Evolutionary conservation across 2,888 invertebrate genomes (phyloP), one percentile per base, ranked within the genome.

Genomic region (Dolomedes plantarius): DNA sequence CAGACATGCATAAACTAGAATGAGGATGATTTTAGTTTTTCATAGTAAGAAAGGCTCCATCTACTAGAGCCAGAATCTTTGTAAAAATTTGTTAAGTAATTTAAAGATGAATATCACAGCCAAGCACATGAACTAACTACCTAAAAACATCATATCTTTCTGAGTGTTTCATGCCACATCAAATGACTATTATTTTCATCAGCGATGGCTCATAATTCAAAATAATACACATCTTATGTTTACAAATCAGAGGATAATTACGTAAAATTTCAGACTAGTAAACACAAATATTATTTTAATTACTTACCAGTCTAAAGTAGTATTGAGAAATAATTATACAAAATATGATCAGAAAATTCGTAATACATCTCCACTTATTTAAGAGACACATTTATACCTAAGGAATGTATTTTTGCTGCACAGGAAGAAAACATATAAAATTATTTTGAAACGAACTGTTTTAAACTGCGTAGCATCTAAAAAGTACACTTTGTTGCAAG

Each of bases 121-220:
- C 83, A 85, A 68, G 83, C 83, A 85, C 69, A 82, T 36, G 62
- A 64, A 75, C 83, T 85, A 85, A 85, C 83, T 85, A 85, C 83
- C 83, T 85, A 85, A 65, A 50, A 23, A 41, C 62, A 65, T 72
- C 64, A 50, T 16, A 71, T 71, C 28, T 71, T 65, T 71, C 46
- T 83, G 76, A 72, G 36, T 78, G 72, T 72, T 28, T 73, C 83
- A 85, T 85, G 83, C 83, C 65, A 85, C 83, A 85, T 73, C 77
- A 77, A 68, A n/a, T 11, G 28, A 31, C 27, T 29, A 67, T 31
- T 36, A 69, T 23, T 31, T 56, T 62, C 29, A 69, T n/a, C 82
- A 75, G 75, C 82, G 75, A 75, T 82, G 75, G 75, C 75, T 67
- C 41, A n/a, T n/a, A n/a, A n/a, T n/a, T n/a, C n/a, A n/a, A n/a